Evolutionary conservation across 2,888 invertebrate genomes (phyloP), one percentile per base, ranked within the genome.

Genomic region (Sarcophaga rosellei): DNA sequence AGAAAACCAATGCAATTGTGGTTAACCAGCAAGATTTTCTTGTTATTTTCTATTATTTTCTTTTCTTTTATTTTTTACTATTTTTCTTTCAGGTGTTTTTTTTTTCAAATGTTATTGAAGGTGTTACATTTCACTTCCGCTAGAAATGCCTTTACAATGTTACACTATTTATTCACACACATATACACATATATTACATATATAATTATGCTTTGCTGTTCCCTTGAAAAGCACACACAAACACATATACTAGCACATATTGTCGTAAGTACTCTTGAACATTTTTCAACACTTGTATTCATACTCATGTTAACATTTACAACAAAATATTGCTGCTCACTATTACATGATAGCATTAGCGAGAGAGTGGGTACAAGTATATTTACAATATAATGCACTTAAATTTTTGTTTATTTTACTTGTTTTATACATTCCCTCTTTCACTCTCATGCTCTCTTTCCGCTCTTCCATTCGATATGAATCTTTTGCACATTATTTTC

Each of bases 51-150:
- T 35, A n/a, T n/a, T n/a, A n/a, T n/a, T 35, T 35, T 23, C 12
- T 63, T 63, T 35, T 69, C 25, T 25, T n/a, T 45, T 61, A 4
- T 5, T 45, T 4, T 59, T 35, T 44, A 35, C 4, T 6, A 61
- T 61, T 20, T 61, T 69, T 69, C 11, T 76, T 72, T 65, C 10
- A 17, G 11, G 20, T 17, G 25, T 20, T 69, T 25, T 75, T 70
- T 70, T 5, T 47, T 75, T 75, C 35, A 35, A 25, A 35, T 20
- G 23, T 79, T 66, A 61, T 72, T 75, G 70, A 80, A 84, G 79
- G 84, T 84, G 84, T 75, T 72, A 80, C 35, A 75, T 80, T 84
- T 84, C 17, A 61, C 47, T 80, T 84, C 84, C 84, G 79, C 45
- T 75, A 35, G 20, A 23, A 73, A 35, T 8, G 21, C 35, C 8